Base-by-base conservation (phyloP, 2,888 invertebrate genomes). In the Prionchulus punctatus region DNA sequence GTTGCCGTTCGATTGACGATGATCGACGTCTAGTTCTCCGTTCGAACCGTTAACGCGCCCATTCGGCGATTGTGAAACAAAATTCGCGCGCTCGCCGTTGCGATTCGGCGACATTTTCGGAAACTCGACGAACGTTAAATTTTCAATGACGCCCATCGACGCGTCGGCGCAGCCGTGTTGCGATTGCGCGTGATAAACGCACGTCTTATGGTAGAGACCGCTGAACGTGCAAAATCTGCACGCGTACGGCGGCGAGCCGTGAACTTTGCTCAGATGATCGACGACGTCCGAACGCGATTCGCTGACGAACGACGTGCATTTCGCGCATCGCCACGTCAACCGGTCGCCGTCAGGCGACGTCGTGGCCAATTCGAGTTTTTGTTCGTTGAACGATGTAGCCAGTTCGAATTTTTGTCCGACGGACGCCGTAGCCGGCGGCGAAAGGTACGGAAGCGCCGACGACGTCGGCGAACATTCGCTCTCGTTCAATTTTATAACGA, bases 141-240 rank as follows among this genome's bases (percentile, higher is more conserved):
- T 50, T 27, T 50, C 25, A 7, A 50, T 27, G 50, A 50, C 27
- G n/a, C n/a, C n/a, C n/a, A n/a, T n/a, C 4, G 7, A 15, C n/a
- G 25, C 7, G 3, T 12, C 26, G 27, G 26, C 4, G 50, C 27
- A 26, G 4, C 4, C 23, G 30, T 55, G 55, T 4, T 25, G 21
- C 7, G 43, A 55, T 48, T 55, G 55, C 2, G 43, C 15, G 43
- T 55, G 55, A 21, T 28, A 49, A n/a, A 50, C 26, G n/a, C 47
- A 47, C 28, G 50, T 50, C 21, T 55, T 51, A 2, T 30, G 42
- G 48, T 36, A 23, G n/a, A 30, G 15, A 30, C 56, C 42, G 50
- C 48, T 27, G 43, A 56, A 56, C n/a, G 27, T 2, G 53, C 56
- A 56, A 15, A 43, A n/a, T 23, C n/a, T 18, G 30, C 54, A 54